phyloP scores from a whole-genome alignment of 2,113 vertebrate genomes.

The Lipophrys pholis region DNA sequence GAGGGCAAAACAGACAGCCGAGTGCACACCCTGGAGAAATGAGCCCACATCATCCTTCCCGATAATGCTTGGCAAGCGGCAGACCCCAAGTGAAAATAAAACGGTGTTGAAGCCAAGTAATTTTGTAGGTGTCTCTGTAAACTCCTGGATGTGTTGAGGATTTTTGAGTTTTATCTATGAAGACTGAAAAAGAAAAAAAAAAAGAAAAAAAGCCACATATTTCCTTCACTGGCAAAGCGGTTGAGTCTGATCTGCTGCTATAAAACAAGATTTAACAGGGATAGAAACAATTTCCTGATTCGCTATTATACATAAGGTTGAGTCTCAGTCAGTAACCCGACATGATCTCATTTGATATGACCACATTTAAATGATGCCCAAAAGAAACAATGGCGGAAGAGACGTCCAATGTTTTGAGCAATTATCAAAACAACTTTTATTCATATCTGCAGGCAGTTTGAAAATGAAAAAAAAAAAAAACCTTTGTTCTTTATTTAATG shows the following conservation, averaged over 20 bases:
- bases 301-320: slow-evolving; percentile 14
- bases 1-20: slow-evolving; percentile 34
- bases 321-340: slow-evolving; percentile 21
- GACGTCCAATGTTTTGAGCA: slow-evolving; percentile 48
- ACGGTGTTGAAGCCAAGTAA: slow-evolving; percentile 55
- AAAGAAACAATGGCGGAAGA: slow-evolving; percentile 45
- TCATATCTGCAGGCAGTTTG: slow-evolving; percentile 72
- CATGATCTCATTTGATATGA: slow-evolving; percentile 43
- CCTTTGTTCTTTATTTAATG: slow-evolving; percentile 58
- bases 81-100: slow-evolving; percentile 55
- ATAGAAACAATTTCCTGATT: slow-evolving; percentile 20
- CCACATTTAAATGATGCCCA: slow-evolving; percentile 38
- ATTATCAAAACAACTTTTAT: slow-evolving; percentile 64
- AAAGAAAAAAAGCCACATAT: neutral
- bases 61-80: slow-evolving; percentile 66
- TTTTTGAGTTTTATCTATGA: slow-evolving; percentile 32
- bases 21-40: slow-evolving; percentile 33
- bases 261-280: slow-evolving; percentile 28
- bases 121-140: slow-evolving; percentile 62
- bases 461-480: slow-evolving; percentile 48
- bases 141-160: slow-evolving; percentile 31
- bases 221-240: neutral
- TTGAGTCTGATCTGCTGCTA: slow-evolving; percentile 21
- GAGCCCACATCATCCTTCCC: slow-evolving; percentile 52
- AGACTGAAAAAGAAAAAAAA: slow-evolving; percentile 13